Conservation (phyloP, 2,888 invertebrate species). For the Caenorhabditis auriculariae region DNA sequence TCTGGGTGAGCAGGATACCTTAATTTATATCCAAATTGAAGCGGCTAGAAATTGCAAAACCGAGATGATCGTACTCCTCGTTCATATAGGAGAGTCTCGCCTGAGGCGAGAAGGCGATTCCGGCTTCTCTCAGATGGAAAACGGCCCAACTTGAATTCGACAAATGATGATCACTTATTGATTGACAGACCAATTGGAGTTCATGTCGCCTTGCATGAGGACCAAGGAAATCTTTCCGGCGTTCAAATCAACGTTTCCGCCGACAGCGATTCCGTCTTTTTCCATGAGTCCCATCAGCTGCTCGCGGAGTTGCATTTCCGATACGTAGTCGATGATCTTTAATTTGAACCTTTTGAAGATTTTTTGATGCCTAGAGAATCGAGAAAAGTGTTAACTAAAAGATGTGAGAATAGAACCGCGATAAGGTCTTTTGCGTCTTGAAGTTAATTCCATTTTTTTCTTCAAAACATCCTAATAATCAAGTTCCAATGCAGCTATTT, state of each 20-base stretch:
- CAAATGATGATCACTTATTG: not conserved
- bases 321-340: slow-evolving; percentile 22
- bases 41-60: not conserved
- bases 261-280: slow-evolving; percentile 31
- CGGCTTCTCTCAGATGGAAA: slow-evolving; percentile 53
- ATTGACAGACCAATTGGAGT: slow-evolving; percentile 44
- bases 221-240: slow-evolving; percentile 49
- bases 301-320: slow-evolving; percentile 32
- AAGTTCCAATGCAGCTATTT: too few species aligned
- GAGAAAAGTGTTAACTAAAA: too few species aligned
- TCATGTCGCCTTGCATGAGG: slow-evolving; percentile 62
- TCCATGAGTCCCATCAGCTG: slow-evolving; percentile 30
- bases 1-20: slow-evolving; percentile 41
- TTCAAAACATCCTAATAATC: too few species aligned
- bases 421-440: too few species aligned
- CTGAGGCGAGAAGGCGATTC: slow-evolving; percentile 40
- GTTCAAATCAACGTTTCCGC: slow-evolving; percentile 48
- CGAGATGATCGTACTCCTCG: not conserved
- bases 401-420: too few species aligned
- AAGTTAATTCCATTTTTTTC: too few species aligned
- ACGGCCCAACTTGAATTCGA: slow-evolving; percentile 51
- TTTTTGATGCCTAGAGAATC: too few species aligned
- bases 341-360: not conserved
- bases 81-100: slow-evolving; percentile 19
- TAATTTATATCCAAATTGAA: not conserved